A percentile compares a stretch with the other conserved stretches of the same genome.
phyloP scores from a whole-genome alignment of 2,888 invertebrate species.

The Agapetus fuscipes region DNA sequence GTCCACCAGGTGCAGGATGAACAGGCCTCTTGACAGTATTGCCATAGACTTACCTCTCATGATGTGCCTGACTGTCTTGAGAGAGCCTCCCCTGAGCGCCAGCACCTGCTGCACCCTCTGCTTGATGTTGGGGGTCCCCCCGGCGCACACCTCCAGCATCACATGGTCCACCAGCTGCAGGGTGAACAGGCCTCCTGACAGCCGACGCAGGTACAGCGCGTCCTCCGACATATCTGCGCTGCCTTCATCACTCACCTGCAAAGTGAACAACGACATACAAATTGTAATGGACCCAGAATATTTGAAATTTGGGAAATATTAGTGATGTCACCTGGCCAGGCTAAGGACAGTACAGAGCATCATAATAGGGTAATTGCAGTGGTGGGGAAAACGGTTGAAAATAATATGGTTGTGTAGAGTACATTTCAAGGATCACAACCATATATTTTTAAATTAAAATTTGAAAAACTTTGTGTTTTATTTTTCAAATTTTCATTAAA shows the following conservation, averaged over 20 bases:
- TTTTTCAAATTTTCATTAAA: too few species aligned
- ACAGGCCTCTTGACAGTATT: constrained; percentile 93
- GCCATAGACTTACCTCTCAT: constrained; percentile 65
- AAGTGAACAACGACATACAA: too few species aligned
- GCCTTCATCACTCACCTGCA: constrained; percentile 48
- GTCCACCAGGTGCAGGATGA: constrained; percentile 90
- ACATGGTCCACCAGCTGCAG: constrained; percentile 91
- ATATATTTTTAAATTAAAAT: too few species aligned
- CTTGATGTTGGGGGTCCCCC: constrained; percentile 60
- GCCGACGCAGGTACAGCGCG: constrained; percentile 74
- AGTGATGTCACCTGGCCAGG: too few species aligned
- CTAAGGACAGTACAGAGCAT: too few species aligned
- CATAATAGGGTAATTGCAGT: too few species aligned
- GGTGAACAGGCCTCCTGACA: constrained; percentile 94
- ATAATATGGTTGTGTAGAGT: too few species aligned
- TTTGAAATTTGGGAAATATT: too few species aligned
- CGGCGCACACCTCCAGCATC: constrained; percentile 66
- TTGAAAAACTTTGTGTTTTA: too few species aligned
- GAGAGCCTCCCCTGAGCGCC: constrained; percentile 79
- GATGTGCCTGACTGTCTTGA: constrained; percentile 86
- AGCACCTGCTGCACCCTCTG: constrained; percentile 82
- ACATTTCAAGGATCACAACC: too few species aligned
- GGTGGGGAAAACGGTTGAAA: too few species aligned
- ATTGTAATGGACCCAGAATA: too few species aligned
- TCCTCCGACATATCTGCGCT: constrained; percentile 52